A percentile compares a stretch with the other conserved stretches of the same genome.
phyloP scores from a whole-genome alignment of 1,140 invertebrate genomes.

The Camponotus floridanus region DNA sequence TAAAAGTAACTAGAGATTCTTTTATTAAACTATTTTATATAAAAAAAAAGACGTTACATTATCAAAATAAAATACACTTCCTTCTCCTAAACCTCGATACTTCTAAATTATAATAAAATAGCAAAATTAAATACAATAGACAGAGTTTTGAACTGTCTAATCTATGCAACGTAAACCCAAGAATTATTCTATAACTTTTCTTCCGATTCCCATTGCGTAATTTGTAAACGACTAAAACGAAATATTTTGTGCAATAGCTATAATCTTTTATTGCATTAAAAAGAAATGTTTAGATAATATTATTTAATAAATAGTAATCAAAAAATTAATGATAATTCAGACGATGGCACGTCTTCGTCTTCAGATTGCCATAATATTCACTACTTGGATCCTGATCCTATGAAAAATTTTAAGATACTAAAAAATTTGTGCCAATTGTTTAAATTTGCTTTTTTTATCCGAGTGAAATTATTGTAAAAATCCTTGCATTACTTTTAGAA shows the following conservation, averaged over 20 bases:
- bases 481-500: slow-evolving; percentile 61
- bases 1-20: slow-evolving; percentile 31
- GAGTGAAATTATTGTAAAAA: slow-evolving; percentile 58
- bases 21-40: slow-evolving; percentile 27
- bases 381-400: slow-evolving; percentile 70
- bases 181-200: neutral
- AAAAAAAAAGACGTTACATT: slow-evolving; percentile 31
- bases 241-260: slow-evolving; percentile 37
- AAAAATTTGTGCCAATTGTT: slow-evolving; percentile 57
- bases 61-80: slow-evolving; percentile 34
- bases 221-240: slow-evolving; percentile 68
- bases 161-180: slow-evolving; percentile 27
- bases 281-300: slow-evolving; percentile 53
- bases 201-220: slow-evolving; percentile 71
- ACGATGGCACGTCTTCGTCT: slow-evolving; percentile 73
- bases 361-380: slow-evolving; percentile 58
- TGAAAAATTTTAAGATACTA: slow-evolving; percentile 41
- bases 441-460: slow-evolving; percentile 53
- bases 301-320: slow-evolving; percentile 50
- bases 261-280: slow-evolving; percentile 31
- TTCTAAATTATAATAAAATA: slow-evolving; percentile 53
- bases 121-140: slow-evolving; percentile 32
- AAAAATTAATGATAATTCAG: slow-evolving; percentile 65
- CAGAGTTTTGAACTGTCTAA: neutral
- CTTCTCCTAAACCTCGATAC: slow-evolving; percentile 41